Evolutionary conservation across 2,113 vertebrate genomes (phyloP), one percentile per base, ranked within the genome.

Genomic region (Cynoglossus semilaevis): DNA sequence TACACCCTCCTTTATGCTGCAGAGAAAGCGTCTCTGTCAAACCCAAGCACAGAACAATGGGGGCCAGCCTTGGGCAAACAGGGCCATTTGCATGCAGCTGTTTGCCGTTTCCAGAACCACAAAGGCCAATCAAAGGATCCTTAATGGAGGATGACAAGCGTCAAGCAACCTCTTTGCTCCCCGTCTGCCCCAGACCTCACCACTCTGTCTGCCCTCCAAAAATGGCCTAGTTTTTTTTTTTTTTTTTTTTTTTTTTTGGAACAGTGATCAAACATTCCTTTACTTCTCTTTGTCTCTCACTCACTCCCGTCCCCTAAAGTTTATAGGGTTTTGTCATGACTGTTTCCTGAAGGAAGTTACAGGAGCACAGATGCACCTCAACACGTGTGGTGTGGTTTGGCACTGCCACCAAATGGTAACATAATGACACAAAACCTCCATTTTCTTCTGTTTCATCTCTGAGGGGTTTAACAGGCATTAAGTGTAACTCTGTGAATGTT

Each of bases 31-130:
- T 94, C 94, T 91, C 94, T 91, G 91, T 94, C 90, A 92, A 84
- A 91, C 84, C 84, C 86, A 89, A 91, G 88, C 87, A 70, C 88
- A 81, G 90, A 90, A 93, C 94, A 95, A 94, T 93, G 87, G 93
- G 86, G 92, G 86, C 88, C 89, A 90, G 89, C 84, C 83, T 83
- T 68, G 72, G 91, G 91, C 73, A 91, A 89, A 90, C 83, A 55
- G 88, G 88, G 70, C 92, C 90, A 93, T 95, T 95, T 94, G 93
- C 93, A 94, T 94, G 93, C 93, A 94, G 93, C 94, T 96, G 94
- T 95, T 96, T 94, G 93, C 91, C 89, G 80, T 93, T 93, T 93
- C 93, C 92, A 93, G 92, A 92, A 93, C 83, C 88, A 89, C 93
- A 95, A 94, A 95, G 91, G 88, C 92, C 91, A 92, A 92, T 93